Evolutionary conservation across 2,888 invertebrate species (phyloP).

Genomic region (Litoditis marina): DNA sequence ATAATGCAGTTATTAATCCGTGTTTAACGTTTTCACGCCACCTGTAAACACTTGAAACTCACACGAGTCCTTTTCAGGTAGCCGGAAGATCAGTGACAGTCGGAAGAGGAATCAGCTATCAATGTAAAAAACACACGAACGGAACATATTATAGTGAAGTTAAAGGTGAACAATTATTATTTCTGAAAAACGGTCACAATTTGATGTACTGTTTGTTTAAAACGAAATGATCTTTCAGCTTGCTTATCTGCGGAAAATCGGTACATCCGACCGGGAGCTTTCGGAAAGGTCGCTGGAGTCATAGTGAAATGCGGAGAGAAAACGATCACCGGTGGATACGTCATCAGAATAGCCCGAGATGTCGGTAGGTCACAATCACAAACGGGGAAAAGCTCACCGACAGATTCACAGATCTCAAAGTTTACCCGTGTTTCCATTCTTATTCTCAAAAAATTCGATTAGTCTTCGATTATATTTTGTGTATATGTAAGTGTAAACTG

Average conservation of each 20-base stretch:
- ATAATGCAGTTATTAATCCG: no score
- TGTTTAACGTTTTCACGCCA: no score
- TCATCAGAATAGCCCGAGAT: no score
- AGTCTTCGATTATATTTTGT: no score
- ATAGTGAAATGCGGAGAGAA: conserved; percentile 21
- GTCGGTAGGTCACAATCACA: no score
- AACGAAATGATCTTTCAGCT: conserved; percentile 18
- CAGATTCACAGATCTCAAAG: no score
- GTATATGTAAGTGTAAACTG: no score
- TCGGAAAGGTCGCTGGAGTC: conserved; percentile 23
- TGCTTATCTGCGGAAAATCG: conserved; percentile 27
- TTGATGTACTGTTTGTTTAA: not conserved
- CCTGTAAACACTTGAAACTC: no score
- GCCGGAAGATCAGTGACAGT: conserved; percentile 11
- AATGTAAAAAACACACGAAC: conserved; percentile 21
- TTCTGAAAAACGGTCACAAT: not conserved
- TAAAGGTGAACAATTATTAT: conserved; percentile 7
- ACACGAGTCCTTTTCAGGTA: conserved; percentile 5
- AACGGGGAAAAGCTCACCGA: no score
- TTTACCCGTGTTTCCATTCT: no score
- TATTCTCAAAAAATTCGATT: no score
- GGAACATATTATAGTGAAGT: conserved; percentile 21
- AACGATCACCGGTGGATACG: no score
- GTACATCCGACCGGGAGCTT: conserved; percentile 21
- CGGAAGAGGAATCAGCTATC: conserved; percentile 23